Conservation (phyloP, 2,797 vertebrate genomes). For the Setipinna tenuifilis region DNA sequence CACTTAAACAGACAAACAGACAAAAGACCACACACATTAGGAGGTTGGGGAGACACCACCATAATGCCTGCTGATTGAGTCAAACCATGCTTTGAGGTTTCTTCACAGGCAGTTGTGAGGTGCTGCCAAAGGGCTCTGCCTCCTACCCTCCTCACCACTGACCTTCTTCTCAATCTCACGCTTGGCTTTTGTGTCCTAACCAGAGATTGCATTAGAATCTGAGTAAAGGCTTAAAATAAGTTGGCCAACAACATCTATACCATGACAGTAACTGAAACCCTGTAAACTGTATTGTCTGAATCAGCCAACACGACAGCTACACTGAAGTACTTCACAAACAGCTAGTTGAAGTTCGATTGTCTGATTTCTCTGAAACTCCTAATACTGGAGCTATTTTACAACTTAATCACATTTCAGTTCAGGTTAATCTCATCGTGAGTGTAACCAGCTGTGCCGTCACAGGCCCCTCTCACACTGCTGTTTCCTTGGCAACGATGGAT, state of each 20-base stretch:
- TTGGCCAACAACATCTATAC: not conserved
- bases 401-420: not conserved
- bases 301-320: not conserved
- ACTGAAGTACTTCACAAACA: not conserved
- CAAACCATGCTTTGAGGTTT: constrained; percentile 53
- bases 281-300: not conserved
- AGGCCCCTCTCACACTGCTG: not conserved
- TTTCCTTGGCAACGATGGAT: not conserved
- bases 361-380: not conserved
- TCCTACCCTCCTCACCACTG: constrained; percentile 60
- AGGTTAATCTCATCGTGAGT: not conserved
- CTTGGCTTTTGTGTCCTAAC: constrained; percentile 50
- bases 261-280: not conserved
- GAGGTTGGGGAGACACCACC: not conserved
- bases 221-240: not conserved
- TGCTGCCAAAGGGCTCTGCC: constrained; percentile 46
- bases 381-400: not conserved
- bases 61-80: constrained; percentile 52
- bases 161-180: constrained; percentile 59
- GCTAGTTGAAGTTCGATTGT: not conserved
- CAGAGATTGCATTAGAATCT: constrained; percentile 26
- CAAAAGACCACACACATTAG: constrained; percentile 12
- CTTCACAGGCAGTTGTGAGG: constrained; percentile 43
- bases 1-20: no score
- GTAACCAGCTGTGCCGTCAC: not conserved